These are phyloP conservation scores for Tachina grossa DNA, from an alignment of 2,888 invertebrate genomes.

Conservation along the genomic window DNA sequence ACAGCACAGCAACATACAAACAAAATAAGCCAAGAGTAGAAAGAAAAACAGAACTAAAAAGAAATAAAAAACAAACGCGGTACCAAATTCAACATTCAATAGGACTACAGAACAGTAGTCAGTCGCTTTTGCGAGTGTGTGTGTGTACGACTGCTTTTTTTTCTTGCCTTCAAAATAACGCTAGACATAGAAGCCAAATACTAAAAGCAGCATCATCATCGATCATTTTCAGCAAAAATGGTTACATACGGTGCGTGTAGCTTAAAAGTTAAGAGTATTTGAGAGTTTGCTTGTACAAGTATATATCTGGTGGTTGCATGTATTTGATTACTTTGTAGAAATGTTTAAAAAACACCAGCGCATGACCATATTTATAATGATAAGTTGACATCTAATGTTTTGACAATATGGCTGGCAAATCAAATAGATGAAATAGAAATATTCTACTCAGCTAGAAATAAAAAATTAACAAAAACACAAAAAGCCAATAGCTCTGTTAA, in stretches of 20 bases:
- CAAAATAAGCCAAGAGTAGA: neutral
- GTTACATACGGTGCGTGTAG: slow-evolving; percentile 65
- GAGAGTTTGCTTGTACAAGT: neutral
- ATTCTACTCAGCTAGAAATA: slow-evolving; percentile 11
- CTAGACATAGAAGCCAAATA: slow-evolving; percentile 47
- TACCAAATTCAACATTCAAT: slow-evolving; percentile 60
- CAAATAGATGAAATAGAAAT: slow-evolving; percentile 35
- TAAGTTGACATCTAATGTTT: slow-evolving; percentile 72
- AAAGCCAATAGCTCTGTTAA: slow-evolving; percentile 5
- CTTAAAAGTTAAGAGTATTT: slow-evolving; percentile 27
- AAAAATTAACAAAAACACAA: neutral
- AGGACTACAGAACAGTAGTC: slow-evolving; percentile 44
- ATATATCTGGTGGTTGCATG: slow-evolving; percentile 38
- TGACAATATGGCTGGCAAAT: slow-evolving; percentile 70
- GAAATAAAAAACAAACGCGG: slow-evolving; percentile 59
- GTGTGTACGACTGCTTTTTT: neutral
- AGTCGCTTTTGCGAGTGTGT: neutral
- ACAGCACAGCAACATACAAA: slow-evolving; percentile 12
- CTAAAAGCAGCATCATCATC: slow-evolving; percentile 70
- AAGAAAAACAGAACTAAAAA: neutral
- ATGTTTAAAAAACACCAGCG: slow-evolving; percentile 69
- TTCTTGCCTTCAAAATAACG: neutral
- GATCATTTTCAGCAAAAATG: slow-evolving; percentile 71
- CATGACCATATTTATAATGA: slow-evolving; percentile 72
- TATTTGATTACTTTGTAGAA: slow-evolving; percentile 69